Conservation (phyloP, 2,888 invertebrate genomes). For the Drosophila kanekoi region DNA sequence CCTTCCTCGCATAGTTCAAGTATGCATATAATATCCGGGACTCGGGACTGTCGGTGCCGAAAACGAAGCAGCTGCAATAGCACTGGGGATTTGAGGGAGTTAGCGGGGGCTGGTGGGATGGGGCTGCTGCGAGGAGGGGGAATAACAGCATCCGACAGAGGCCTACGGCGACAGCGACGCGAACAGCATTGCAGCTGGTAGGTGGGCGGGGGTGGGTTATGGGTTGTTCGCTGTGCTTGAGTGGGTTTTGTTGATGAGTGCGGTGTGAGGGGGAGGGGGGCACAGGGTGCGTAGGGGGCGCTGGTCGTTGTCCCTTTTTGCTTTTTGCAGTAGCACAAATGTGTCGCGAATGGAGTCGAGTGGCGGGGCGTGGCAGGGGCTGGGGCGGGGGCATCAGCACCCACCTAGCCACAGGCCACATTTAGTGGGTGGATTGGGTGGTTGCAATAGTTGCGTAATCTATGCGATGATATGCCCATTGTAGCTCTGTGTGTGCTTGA, state of each 20-base stretch:
- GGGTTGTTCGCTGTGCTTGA: constrained; percentile 53
- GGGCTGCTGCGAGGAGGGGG: too few relatives aligned
- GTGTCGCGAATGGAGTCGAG: constrained; percentile 56
- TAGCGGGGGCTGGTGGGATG: neutral
- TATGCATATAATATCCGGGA: constrained; percentile 80
- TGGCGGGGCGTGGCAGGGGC: neutral
- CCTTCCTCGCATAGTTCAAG: constrained; percentile 78
- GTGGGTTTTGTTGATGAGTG: constrained; percentile 49
- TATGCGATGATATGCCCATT: constrained; percentile 73
- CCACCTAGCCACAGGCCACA: constrained; percentile 17
- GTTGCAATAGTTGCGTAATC: constrained; percentile 75
- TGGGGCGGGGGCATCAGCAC: neutral
- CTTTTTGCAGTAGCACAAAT: constrained; percentile 71
- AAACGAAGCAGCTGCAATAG: constrained; percentile 64
- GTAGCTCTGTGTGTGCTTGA: constrained; percentile 43
- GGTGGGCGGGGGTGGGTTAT: constrained; percentile 17
- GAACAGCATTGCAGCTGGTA: constrained; percentile 40
- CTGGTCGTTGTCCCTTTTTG: constrained; percentile 54
- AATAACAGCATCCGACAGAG: constrained; percentile 50
- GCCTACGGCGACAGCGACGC: constrained; percentile 46
- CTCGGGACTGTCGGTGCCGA: constrained; percentile 65
- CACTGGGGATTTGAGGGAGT: constrained; percentile 9
- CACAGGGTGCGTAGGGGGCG: neutral
- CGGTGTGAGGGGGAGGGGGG: constrained; percentile 5
- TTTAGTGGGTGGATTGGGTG: constrained; percentile 17